These are phyloP conservation scores for Enteromius radiatus DNA, from an alignment of 2,797 vertebrate genomes.

Conservation along the genomic window DNA sequence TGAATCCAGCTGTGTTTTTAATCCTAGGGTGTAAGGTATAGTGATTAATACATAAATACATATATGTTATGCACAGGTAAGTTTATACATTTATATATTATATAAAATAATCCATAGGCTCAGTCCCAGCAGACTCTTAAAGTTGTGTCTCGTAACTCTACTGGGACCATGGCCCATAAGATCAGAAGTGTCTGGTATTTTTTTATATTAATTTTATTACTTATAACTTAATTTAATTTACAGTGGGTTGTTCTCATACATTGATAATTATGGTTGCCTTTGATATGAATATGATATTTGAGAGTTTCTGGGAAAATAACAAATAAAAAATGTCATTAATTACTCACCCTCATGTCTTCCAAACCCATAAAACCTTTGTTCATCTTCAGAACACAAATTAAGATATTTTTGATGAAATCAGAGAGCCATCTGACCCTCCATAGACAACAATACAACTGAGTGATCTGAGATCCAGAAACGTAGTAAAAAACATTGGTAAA, in stretches of 20 bases:
- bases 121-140: neutral
- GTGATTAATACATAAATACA: neutral
- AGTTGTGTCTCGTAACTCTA: neutral
- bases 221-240: neutral
- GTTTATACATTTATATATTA: neutral
- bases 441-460: no score
- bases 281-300: conserved; percentile 72
- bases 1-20: neutral
- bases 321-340: no score
- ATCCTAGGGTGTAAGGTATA: neutral
- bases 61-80: neutral
- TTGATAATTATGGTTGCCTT: conserved; percentile 79
- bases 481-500: neutral
- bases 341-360: no score
- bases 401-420: no score
- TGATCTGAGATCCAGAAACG: no score
- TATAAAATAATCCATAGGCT: neutral
- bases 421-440: no score
- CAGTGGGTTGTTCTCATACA: conserved; percentile 39
- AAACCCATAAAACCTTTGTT: no score
- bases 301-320: neutral
- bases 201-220: no score
- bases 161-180: neutral
- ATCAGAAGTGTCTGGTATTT: neutral
- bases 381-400: no score